Evolutionary conservation across 2,888 invertebrate genomes (phyloP), one percentile per base, ranked within the genome.

Genomic region (Octonoba sinensis): DNA sequence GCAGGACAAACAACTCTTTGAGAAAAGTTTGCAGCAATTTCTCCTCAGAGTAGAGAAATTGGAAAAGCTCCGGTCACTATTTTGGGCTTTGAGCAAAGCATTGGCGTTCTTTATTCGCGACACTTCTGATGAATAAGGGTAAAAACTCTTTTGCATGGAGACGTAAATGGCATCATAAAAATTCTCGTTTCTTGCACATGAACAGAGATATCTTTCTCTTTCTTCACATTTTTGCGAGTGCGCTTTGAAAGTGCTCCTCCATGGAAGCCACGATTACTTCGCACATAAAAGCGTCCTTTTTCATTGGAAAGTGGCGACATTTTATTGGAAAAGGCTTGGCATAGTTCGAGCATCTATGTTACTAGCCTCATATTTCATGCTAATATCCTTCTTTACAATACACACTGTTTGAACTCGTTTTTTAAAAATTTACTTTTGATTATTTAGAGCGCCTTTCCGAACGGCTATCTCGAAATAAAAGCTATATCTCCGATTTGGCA

Each of bases 161-260:
- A 54, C 54, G 18, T 54, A 54, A 54, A 54, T 18, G n/a, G 54
- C 54, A 54, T 20, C 54, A 54, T 54, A 54, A 54, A 54, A 54
- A 54, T 54, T 54, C 54, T 54, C 54, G 54, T 54, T 54, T 54
- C 54, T 54, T 54, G 54, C 54, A 4, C 54, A 54, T 54, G 54
- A 54, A 20, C 54, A 54, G n/a, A 54, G n/a, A 15, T 54, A 54
- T 54, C 54, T n/a, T 18, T 18, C n/a, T 18, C 18, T 54, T 54
- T 54, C 18, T 54, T 54, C 54, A 3, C 54, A 54, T 54, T 54
- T 54, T 20, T 54, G n/a, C 6, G n/a, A 54, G 54, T 20, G 18
- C 54, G 54, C 54, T 54, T 16, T 54, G 11, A 18, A 54, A 54
- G 54, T 54, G 18, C 18, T 54, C 54, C n/a, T 20, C n/a, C 18